Conservation (phyloP, 2,797 vertebrate species). For the Tangara arthus region DNA sequence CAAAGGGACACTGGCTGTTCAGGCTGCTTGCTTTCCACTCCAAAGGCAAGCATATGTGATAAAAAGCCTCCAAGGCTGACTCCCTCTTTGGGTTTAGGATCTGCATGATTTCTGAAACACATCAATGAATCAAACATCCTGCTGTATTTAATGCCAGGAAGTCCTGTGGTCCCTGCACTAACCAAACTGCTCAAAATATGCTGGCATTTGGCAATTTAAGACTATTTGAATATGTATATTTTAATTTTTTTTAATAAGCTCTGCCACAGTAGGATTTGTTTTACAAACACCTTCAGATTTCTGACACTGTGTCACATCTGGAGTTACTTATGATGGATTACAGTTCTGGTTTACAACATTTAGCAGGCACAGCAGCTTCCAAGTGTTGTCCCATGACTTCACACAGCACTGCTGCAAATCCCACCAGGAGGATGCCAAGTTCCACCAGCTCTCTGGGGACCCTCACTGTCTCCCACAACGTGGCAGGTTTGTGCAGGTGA, state of each 20-base stretch:
- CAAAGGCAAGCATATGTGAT: background rate
- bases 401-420: background rate
- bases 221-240: background rate
- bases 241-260: background rate
- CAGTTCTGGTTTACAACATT: slow-evolving; percentile 4
- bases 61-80: background rate
- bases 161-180: background rate
- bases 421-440: background rate
- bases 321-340: slow-evolving; percentile 11
- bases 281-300: slow-evolving; percentile 34
- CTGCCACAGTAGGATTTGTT: slow-evolving; percentile 7
- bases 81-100: background rate
- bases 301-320: slow-evolving; percentile 25
- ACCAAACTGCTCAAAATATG: background rate
- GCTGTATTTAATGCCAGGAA: background rate
- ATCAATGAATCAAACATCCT: background rate
- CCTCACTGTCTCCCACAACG: background rate
- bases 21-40: background rate
- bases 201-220: background rate
- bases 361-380: background rate
- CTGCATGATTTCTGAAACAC: background rate
- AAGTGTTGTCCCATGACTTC: background rate
- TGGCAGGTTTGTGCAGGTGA: background rate
- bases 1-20: background rate
- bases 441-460: background rate